Base-by-base conservation (phyloP, 2,888 invertebrate genomes). In the Alsophila aescularia region DNA sequence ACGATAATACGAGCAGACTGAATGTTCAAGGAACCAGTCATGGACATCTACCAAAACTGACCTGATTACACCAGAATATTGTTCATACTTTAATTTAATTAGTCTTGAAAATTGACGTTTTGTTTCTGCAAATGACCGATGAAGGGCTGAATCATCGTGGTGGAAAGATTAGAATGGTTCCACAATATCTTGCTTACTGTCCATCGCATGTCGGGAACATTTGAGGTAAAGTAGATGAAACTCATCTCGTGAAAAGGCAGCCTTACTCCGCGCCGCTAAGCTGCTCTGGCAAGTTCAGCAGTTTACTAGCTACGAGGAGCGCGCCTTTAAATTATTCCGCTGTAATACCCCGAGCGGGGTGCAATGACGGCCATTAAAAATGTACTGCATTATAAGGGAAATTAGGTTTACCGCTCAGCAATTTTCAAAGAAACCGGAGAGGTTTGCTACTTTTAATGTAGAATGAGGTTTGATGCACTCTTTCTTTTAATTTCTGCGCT, bases 291-390 rank as follows among this genome's bases (percentile, higher is more conserved):
- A 58, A 60, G 62, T 60, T 56, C 56, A 64, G 60, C 52, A 62
- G 62, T 59, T 57, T 55, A 60, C 60, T 42, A 56, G 50, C 44
- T 32, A 31, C 49, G 47, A 37, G 42, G 36, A 47, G 31, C 35
- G n/a, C 9, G 36, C 54, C 58, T 57, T 44, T 62, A 52, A 62
- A 62, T 64, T 48, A 65, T 60, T 60, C 60, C 50, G 37, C 54
- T 41, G 41, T 60, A 65, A 54, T 58, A 51, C 62, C 54, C 48
- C 53, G 52, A 40, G 51, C 3, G 45, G 21, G 42, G 18, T 18
- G 43, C 42, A 31, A 14, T 14, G 15, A 15, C 10, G 34, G 27
- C 37, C 18, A 40, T 40, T 55, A 55, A 50, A 27, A 21, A 50
- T 35, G 44, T 35, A 55, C 55, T 45, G 55, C 45, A 51, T 56